Evolutionary conservation across 2,113 vertebrate genomes (phyloP).

Genomic region (Syrrhaptes paradoxus): DNA sequence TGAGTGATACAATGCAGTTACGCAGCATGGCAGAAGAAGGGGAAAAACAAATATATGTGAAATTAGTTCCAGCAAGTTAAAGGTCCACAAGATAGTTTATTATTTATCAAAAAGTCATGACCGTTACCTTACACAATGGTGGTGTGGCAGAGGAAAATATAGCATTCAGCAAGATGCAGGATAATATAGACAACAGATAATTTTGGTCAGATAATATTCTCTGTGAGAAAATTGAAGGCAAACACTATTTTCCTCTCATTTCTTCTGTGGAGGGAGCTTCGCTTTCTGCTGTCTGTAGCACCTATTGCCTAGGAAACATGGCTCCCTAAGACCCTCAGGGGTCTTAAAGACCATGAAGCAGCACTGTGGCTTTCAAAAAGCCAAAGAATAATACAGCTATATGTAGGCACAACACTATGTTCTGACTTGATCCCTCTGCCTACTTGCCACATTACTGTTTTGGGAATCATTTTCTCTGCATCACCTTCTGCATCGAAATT

Average conservation of each 20-base stretch:
- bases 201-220: neutral
- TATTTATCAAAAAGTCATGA: neutral
- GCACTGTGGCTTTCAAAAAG: neutral
- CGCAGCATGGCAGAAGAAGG: accelerated
- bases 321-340: neutral
- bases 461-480: neutral
- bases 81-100: neutral
- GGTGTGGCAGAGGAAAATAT: neutral
- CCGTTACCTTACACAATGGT: neutral
- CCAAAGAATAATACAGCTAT: neutral
- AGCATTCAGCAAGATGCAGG: neutral
- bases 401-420: neutral
- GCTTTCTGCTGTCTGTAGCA: neutral
- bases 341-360: neutral
- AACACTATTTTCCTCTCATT: neutral
- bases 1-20: neutral
- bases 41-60: neutral
- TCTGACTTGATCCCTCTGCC: neutral
- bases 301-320: neutral
- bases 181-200: neutral
- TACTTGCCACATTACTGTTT: neutral
- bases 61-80: neutral
- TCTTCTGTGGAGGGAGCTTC: neutral
- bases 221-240: neutral
- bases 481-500: neutral